Percentiles rank a stretch among this genome's conserved stretches.
phyloP scores from a whole-genome alignment of 2,797 vertebrate genomes.

The Platyrinchus mystaceus region DNA sequence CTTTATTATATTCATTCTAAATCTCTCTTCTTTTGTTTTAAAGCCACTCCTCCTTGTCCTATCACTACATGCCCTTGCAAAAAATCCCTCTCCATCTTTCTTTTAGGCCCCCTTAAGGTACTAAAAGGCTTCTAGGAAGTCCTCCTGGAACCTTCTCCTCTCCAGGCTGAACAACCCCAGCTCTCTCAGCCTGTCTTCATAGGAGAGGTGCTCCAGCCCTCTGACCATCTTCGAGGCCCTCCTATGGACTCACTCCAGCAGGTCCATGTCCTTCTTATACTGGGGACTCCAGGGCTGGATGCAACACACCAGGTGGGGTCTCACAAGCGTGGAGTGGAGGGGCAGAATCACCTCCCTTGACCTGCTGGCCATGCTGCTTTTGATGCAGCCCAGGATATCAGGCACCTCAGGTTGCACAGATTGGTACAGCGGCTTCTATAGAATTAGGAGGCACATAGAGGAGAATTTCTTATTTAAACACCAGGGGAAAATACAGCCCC shows the following conservation, averaged over 20 bases:
- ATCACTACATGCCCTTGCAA: neutral
- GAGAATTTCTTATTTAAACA: neutral
- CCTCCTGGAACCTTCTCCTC: neutral
- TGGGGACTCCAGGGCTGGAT: neutral
- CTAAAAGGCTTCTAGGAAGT: neutral
- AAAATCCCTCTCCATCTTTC: neutral
- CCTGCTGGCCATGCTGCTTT: neutral
- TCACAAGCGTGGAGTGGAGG: neutral
- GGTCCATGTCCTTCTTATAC: rapidly evolving
- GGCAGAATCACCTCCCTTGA: neutral
- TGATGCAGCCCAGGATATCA: neutral
- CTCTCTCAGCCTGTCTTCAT: neutral
- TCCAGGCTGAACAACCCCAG: neutral
- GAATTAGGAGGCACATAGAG: neutral
- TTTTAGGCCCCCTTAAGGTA: neutral
- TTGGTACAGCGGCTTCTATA: neutral
- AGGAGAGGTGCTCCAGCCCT: neutral
- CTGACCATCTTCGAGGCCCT: neutral
- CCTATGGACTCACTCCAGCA: neutral
- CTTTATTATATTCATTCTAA: neutral
- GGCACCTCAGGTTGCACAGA: neutral
- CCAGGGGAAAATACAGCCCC: neutral
- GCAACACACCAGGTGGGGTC: neutral
- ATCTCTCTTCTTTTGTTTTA: neutral
- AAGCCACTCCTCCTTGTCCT: neutral